A percentile compares a stretch with the other conserved stretches of the same genome.
phyloP scores from a whole-genome alignment of 1,140 invertebrate genomes.

The Diprion similis region DNA sequence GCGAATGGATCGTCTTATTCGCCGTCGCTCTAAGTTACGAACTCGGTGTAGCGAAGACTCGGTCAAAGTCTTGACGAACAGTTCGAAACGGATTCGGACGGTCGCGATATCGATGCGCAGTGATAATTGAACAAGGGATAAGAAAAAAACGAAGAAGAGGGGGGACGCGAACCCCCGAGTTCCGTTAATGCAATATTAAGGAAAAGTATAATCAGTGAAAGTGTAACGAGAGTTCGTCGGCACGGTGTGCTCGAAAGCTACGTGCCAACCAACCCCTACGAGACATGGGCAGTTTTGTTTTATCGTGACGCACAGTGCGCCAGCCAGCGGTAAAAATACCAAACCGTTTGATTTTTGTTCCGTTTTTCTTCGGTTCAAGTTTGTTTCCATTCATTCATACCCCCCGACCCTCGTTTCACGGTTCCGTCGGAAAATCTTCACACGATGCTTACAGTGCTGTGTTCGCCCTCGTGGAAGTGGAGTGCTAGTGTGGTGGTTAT shows the following conservation, averaged over 20 bases:
- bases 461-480: neutral
- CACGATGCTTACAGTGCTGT: neutral
- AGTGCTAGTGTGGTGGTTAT: slow-evolving; percentile 28
- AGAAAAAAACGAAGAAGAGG: too few relatives aligned
- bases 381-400: neutral
- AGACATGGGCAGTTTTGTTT: slow-evolving; percentile 1
- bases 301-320: neutral
- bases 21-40: slow-evolving; percentile 4
- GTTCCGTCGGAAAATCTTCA: neutral
- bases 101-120: neutral
- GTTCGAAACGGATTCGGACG: neutral
- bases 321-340: neutral
- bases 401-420: too few relatives aligned
- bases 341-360: neutral
- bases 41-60: neutral
- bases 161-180: too few relatives aligned
- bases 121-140: too few relatives aligned
- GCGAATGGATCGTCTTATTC: slow-evolving; percentile 23
- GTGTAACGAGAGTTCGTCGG: neutral
- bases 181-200: too few relatives aligned
- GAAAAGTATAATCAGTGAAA: neutral
- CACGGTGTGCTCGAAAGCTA: neutral
- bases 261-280: slow-evolving; percentile 2
- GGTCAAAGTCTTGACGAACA: neutral
- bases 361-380: neutral